Conservation (phyloP, 2,888 invertebrate genomes). For the Cryptocheilus praepositus region DNA sequence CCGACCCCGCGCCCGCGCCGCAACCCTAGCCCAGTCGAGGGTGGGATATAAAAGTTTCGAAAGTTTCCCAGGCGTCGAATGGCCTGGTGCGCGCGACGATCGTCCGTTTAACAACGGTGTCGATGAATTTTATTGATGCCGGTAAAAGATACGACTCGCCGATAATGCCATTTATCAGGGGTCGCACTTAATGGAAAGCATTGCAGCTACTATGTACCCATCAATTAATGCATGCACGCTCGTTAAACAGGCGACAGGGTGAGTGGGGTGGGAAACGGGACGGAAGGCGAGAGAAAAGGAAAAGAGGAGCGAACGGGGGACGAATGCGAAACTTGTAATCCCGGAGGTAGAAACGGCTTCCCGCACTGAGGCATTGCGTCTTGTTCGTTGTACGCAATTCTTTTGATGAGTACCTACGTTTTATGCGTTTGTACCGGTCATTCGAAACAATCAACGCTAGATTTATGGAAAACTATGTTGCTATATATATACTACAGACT, state of each 20-base stretch:
- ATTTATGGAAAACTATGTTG: too few species aligned
- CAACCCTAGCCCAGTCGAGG: neutral
- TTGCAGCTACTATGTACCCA: conserved; percentile 45
- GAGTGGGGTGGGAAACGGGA: neutral
- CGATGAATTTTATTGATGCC: neutral
- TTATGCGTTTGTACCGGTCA: too few species aligned
- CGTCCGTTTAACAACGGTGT: neutral
- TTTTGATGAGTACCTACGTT: too few species aligned
- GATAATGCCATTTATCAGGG: conserved; percentile 43
- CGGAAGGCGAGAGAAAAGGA: too few species aligned
- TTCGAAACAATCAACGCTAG: too few species aligned
- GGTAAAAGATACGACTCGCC: neutral
- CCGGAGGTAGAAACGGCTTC: too few species aligned
- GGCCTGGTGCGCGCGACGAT: neutral
- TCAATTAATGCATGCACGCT: conserved; percentile 54
- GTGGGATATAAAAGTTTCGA: neutral
- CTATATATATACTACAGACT: too few species aligned
- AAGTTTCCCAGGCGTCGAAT: neutral
- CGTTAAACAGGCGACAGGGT: conserved; percentile 40
- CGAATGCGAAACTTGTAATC: too few species aligned
- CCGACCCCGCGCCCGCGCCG: neutral
- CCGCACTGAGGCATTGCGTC: too few species aligned
- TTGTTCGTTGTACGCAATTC: too few species aligned
- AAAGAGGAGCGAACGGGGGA: too few species aligned
- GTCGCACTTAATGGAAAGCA: conserved; percentile 47